Conservation (phyloP, 2,888 invertebrate species). For the Harpagoxenus sublaevis region DNA sequence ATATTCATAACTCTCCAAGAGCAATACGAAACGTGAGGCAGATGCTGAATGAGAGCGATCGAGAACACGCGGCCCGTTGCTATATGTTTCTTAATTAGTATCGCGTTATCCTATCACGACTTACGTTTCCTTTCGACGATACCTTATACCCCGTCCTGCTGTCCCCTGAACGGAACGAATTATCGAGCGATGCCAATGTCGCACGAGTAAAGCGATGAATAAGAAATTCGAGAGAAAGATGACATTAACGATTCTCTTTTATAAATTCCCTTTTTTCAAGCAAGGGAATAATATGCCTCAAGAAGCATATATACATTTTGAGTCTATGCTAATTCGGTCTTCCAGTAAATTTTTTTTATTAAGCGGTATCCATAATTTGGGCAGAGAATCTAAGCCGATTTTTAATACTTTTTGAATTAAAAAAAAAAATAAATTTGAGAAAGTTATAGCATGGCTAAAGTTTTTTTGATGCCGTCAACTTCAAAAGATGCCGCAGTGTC, state of each 20-base stretch:
- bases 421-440: too few relatives aligned
- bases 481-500: too few relatives aligned
- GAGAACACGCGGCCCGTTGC: slow-evolving; percentile 23
- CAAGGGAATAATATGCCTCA: background rate
- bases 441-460: too few relatives aligned
- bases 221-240: slow-evolving; percentile 1
- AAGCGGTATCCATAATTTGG: too few relatives aligned
- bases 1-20: slow-evolving; percentile 48
- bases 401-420: too few relatives aligned
- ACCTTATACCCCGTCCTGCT: background rate
- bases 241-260: background rate
- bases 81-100: slow-evolving; percentile 52
- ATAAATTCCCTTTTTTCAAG: background rate
- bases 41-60: slow-evolving; percentile 43
- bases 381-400: too few relatives aligned
- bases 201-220: slow-evolving; percentile 2
- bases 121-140: slow-evolving; percentile 6
- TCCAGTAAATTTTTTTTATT: too few relatives aligned
- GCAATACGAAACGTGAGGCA: slow-evolving; percentile 52
- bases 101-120: slow-evolving; percentile 48
- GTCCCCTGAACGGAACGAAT: background rate
- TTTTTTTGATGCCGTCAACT: too few relatives aligned
- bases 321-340: background rate
- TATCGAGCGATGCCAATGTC: slow-evolving; percentile 6
- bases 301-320: background rate